phyloP scores from a whole-genome alignment of 2,113 vertebrate species.

The Nettapus auritus region DNA sequence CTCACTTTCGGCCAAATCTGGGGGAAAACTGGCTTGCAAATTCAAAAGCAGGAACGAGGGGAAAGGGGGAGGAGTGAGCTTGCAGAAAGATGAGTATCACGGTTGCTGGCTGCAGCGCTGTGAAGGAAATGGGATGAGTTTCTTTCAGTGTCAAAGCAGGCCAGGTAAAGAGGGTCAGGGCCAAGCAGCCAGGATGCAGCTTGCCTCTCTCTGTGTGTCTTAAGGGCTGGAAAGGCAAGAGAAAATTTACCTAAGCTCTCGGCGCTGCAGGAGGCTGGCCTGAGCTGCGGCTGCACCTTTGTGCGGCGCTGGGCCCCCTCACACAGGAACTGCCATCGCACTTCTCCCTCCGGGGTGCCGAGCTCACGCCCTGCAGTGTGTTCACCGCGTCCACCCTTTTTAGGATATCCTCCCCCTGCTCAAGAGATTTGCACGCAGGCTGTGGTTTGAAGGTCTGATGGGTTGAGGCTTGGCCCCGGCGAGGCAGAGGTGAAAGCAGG shows the following conservation, averaged over 20 bases:
- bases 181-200: not conserved
- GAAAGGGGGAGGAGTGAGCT: not conserved
- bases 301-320: conserved; percentile 10
- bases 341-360: not conserved
- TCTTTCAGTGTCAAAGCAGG: not conserved
- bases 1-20: conserved; percentile 1
- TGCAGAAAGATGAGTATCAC: conserved; percentile 22
- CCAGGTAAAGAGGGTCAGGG: not conserved
- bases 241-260: not conserved
- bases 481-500: not conserved
- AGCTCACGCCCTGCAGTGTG: not conserved
- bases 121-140: not conserved
- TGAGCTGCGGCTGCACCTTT: not conserved
- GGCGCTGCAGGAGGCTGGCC: not conserved
- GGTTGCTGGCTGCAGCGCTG: not conserved
- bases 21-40: not conserved
- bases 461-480: not conserved
- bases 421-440: not conserved
- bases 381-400: conserved; percentile 17
- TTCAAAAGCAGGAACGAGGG: not conserved
- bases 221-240: not conserved
- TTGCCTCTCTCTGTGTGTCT: not conserved
- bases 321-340: not conserved
- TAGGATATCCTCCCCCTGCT: not conserved
- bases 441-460: conserved; percentile 13